Conservation (phyloP, 1,140 invertebrate species). For the Periplaneta americana region DNA sequence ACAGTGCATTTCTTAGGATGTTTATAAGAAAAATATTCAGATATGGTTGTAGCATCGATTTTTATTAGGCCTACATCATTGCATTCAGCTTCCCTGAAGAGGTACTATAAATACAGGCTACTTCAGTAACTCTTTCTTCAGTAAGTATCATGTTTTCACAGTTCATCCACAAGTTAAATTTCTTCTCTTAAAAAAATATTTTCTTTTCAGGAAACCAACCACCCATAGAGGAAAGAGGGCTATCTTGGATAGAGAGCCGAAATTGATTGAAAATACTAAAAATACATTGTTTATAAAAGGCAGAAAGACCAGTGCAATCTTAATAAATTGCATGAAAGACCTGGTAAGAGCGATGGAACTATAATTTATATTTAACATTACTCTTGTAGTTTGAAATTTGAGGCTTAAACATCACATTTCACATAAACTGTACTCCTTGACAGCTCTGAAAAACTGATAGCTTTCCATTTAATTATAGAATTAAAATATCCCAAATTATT, state of each 20-base stretch:
- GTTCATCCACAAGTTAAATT: too few relatives aligned
- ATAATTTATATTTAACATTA: neutral
- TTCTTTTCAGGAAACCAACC: slow-evolving; percentile 71
- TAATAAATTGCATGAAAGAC: slow-evolving; percentile 78
- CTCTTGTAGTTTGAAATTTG: neutral
- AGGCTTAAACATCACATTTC: neutral
- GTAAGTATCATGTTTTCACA: too few relatives aligned
- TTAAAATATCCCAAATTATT: neutral
- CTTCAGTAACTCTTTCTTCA: too few relatives aligned
- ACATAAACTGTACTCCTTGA: neutral
- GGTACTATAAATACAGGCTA: too few relatives aligned
- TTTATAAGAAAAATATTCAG: too few relatives aligned
- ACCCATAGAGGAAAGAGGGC: slow-evolving; percentile 84
- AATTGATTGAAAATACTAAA: slow-evolving; percentile 85
- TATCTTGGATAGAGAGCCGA: slow-evolving; percentile 74
- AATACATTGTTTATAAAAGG: slow-evolving; percentile 81
- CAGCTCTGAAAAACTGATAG: neutral
- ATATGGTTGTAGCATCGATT: too few relatives aligned
- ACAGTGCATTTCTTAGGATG: too few relatives aligned
- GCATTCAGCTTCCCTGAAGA: too few relatives aligned
- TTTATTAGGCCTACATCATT: too few relatives aligned
- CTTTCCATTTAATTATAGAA: neutral
- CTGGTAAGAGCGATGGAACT: slow-evolving; percentile 49
- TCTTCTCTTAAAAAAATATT: too few relatives aligned
- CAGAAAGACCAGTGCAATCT: slow-evolving; percentile 70